Evolutionary conservation across 2,113 vertebrate genomes (phyloP).

Genomic region (Lutjanus erythropterus): DNA sequence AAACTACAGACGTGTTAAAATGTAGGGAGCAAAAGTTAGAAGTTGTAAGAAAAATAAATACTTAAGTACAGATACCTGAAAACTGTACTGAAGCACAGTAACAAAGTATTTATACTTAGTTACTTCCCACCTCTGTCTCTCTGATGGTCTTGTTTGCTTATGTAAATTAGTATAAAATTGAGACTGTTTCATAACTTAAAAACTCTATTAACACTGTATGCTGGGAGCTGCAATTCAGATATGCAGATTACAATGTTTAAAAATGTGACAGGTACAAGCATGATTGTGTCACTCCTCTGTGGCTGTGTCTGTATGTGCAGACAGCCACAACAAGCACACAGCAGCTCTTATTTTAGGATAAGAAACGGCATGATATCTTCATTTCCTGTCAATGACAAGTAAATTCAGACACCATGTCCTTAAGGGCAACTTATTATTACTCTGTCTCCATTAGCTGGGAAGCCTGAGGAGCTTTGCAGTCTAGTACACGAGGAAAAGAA

Average conservation of each 20-base stretch:
- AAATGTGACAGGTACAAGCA: neutral
- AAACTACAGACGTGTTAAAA: no score
- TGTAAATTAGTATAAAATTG: no score
- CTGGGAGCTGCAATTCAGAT: neutral
- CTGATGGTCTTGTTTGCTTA: no score
- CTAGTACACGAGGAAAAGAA: neutral
- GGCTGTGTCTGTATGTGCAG: neutral
- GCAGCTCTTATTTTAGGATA: neutral
- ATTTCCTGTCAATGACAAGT: constrained; percentile 6
- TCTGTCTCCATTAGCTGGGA: neutral
- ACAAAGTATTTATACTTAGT: no score
- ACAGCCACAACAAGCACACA: neutral
- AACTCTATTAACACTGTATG: no score
- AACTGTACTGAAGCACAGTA: no score
- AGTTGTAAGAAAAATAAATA: no score
- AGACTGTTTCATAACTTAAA: no score
- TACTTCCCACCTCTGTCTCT: no score
- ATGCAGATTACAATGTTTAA: neutral
- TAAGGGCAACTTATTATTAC: neutral
- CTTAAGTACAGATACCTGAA: no score
- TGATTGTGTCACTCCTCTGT: neutral
- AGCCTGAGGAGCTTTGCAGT: neutral
- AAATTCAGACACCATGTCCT: constrained; percentile 21
- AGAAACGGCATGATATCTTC: constrained; percentile 6
- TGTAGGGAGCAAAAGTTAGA: no score